Evolutionary conservation across 2,797 vertebrate species (phyloP).

Genomic region (Typhlichthys eigenmanni): DNA sequence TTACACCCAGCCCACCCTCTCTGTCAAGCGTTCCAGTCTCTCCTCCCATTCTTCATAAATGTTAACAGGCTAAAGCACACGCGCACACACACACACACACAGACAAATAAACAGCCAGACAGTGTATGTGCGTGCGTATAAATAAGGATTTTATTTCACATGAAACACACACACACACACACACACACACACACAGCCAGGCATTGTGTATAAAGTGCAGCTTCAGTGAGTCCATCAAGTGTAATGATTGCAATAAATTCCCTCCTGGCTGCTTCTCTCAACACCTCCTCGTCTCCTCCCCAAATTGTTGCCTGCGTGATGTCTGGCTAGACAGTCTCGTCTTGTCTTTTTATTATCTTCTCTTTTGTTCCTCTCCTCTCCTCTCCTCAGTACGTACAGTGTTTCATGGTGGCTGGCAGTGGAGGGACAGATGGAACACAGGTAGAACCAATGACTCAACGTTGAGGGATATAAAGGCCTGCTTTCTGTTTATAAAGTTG

Average conservation of each 20-base stretch:
- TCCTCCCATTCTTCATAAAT: conserved; percentile 36
- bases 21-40: not conserved
- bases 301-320: conserved; percentile 24
- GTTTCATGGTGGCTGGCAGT: conserved; percentile 13
- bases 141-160: conserved; percentile 4
- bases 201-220: conserved; percentile 64
- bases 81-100: conserved; percentile 17
- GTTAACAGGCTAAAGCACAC: conserved; percentile 51
- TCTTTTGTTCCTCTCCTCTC: not conserved
- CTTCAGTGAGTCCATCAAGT: conserved; percentile 73
- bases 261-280: conserved; percentile 66
- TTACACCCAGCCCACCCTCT: not conserved
- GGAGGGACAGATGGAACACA: conserved; percentile 2
- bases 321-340: conserved; percentile 21
- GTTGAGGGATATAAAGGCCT: conserved; percentile 23
- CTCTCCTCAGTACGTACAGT: not conserved
- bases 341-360: not conserved
- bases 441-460: conserved; percentile 7
- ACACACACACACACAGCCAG: conserved; percentile 42
- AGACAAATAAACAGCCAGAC: conserved; percentile 40
- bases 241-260: conserved; percentile 75
- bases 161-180: conserved; percentile 14
- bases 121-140: conserved; percentile 21
- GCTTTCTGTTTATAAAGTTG: conserved; percentile 33
- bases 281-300: conserved; percentile 33